Conservation (phyloP, 2,113 vertebrate species). For the Dendropsophus ebraccatus region DNA sequence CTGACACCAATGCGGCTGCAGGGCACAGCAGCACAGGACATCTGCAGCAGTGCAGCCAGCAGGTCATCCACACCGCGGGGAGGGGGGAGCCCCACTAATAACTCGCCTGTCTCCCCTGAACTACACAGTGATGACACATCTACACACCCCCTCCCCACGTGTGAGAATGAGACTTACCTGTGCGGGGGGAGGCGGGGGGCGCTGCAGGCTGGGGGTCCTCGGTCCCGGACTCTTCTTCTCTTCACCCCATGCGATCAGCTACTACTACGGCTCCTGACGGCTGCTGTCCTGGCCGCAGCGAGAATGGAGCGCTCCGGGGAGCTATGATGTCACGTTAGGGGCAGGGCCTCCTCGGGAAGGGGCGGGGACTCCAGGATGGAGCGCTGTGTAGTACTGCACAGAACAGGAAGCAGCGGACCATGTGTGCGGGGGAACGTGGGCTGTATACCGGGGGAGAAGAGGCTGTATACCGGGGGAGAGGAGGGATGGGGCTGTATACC, state of each 20-base stretch:
- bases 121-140: background rate
- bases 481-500: too few relatives aligned
- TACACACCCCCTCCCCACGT: background rate
- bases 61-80: background rate
- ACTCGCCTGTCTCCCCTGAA: background rate
- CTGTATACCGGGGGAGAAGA: too few relatives aligned
- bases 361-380: too few relatives aligned
- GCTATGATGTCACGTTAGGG: too few relatives aligned
- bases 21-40: background rate
- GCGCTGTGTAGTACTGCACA: too few relatives aligned
- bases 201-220: background rate
- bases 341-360: too few relatives aligned
- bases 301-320: too few relatives aligned
- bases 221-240: background rate
- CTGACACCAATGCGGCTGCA: too few relatives aligned
- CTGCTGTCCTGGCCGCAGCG: too few relatives aligned
- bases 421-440: too few relatives aligned
- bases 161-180: background rate
- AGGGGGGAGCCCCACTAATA: background rate
- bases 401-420: too few relatives aligned
- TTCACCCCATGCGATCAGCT: constrained; percentile 17
- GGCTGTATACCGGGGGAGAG: too few relatives aligned
- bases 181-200: background rate
- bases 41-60: background rate
- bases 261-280: background rate